These are phyloP conservation scores for Poeciliopsis gracilis DNA, from an alignment of 2,797 vertebrate genomes.

Conservation along the genomic window DNA sequence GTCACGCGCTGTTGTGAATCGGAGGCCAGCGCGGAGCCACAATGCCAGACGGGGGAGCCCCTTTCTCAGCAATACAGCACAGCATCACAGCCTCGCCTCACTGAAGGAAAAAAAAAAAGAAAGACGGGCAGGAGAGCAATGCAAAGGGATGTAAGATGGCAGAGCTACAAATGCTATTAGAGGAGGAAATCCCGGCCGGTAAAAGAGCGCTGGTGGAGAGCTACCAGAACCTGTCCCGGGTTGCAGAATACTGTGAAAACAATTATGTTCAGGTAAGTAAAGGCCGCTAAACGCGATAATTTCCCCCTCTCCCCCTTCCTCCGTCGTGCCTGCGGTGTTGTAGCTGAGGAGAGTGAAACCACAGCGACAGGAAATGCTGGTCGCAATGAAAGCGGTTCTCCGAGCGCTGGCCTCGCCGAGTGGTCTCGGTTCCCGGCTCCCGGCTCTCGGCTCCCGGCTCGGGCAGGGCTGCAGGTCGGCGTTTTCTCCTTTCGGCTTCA, in stretches of 20 bases:
- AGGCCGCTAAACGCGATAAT: constrained; percentile 5
- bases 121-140: constrained; percentile 69
- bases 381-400: constrained; percentile 44
- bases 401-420: constrained; percentile 52
- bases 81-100: constrained; percentile 72
- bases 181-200: constrained; percentile 98
- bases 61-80: constrained; percentile 80
- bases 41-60: constrained; percentile 89
- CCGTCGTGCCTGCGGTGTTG: constrained; percentile 65
- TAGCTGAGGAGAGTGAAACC: constrained; percentile 55
- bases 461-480: neutral
- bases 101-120: constrained; percentile 27
- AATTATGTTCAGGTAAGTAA: constrained; percentile 97
- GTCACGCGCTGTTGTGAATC: constrained; percentile 61
- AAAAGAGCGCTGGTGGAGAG: constrained; percentile 97
- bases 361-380: constrained; percentile 76
- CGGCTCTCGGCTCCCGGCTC: constrained; percentile 3
- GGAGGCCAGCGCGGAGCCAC: constrained; percentile 58
- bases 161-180: constrained; percentile 99
- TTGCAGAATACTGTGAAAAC: constrained; percentile 98
- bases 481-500: neutral
- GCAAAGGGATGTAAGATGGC: constrained; percentile 92
- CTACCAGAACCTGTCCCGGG: constrained; percentile 96
- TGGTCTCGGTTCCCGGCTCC: constrained; percentile 14
- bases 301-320: constrained; percentile 3